Conservation (phyloP, 2,888 invertebrate species). For the Polyploca ridens region DNA sequence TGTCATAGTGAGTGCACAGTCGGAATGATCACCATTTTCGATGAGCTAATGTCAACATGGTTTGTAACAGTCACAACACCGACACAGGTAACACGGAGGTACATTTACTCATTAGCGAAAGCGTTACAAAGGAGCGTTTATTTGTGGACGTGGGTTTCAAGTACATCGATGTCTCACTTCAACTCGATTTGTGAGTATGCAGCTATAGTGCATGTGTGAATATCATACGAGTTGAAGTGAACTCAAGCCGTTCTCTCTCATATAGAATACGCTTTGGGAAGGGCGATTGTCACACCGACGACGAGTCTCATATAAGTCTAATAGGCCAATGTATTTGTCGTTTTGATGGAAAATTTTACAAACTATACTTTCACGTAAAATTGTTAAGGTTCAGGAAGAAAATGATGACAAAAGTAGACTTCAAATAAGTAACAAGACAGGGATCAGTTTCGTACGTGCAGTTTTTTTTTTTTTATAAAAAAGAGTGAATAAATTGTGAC, state of each 20-base stretch:
- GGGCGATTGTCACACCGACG: slow-evolving; percentile 80
- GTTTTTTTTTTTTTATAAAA: slow-evolving; percentile 44
- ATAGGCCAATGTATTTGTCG: slow-evolving; percentile 22
- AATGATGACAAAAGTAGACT: slow-evolving; percentile 54
- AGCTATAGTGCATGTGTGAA: slow-evolving; percentile 18
- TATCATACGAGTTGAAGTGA: slow-evolving; percentile 56
- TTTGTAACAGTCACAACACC: slow-evolving; percentile 68
- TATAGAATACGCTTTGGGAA: slow-evolving; percentile 69
- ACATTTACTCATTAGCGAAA: slow-evolving; percentile 65
- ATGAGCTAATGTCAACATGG: slow-evolving; percentile 58
- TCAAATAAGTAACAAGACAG: slow-evolving; percentile 55
- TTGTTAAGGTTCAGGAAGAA: slow-evolving; percentile 62
- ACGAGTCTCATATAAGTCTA: slow-evolving; percentile 43
- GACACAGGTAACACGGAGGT: slow-evolving; percentile 48
- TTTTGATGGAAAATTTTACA: slow-evolving; percentile 59
- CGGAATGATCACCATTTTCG: slow-evolving; percentile 68
- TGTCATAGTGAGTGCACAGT: slow-evolving; percentile 44
- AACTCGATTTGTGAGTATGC: slow-evolving; percentile 31
- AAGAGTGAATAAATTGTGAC: slow-evolving; percentile 57
- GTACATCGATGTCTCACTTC: slow-evolving; percentile 43
- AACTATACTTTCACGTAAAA: slow-evolving; percentile 74
- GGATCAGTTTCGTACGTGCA: slow-evolving; percentile 67
- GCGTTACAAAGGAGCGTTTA: slow-evolving; percentile 65
- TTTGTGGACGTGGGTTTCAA: slow-evolving; percentile 36
- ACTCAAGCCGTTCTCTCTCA: slow-evolving; percentile 58